A percentile compares a stretch with the other conserved stretches of the same genome.
phyloP scores from a whole-genome alignment of 2,888 invertebrate species.

The Aspidiotus rigidus region DNA sequence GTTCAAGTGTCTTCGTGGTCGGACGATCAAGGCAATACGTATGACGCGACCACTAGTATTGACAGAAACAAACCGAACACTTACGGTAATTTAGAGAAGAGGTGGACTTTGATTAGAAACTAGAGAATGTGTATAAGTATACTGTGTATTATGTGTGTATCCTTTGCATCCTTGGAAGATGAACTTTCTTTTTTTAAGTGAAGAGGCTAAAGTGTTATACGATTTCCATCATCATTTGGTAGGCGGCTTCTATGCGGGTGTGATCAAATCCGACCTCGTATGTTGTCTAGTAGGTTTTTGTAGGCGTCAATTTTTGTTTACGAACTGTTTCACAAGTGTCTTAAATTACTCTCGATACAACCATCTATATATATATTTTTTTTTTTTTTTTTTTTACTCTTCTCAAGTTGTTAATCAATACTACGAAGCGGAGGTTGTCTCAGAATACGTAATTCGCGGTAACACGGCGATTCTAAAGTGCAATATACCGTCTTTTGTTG shows the following conservation, averaged over 20 bases:
- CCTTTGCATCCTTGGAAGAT: too few relatives aligned
- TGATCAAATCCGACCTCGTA: too few relatives aligned
- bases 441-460: slow-evolving; percentile 63
- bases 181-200: too few relatives aligned
- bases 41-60: slow-evolving; percentile 37
- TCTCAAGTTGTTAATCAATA: slow-evolving; percentile 58
- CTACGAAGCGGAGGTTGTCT: slow-evolving; percentile 62
- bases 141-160: too few relatives aligned
- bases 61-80: background rate
- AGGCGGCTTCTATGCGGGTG: too few relatives aligned
- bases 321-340: too few relatives aligned
- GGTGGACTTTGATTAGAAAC: too few relatives aligned
- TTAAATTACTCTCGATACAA: slow-evolving; percentile 5
- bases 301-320: slow-evolving; percentile 1
- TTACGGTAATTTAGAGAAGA: slow-evolving; percentile 6
- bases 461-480: slow-evolving; percentile 63
- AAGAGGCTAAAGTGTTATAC: too few relatives aligned
- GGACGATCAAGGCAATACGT: slow-evolving; percentile 46
- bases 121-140: too few relatives aligned
- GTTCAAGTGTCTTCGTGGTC: slow-evolving; percentile 79
- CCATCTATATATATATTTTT: background rate
- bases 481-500: slow-evolving; percentile 64
- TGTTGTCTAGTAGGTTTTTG: background rate
- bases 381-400: slow-evolving; percentile 6
- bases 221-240: too few relatives aligned